Conservation (phyloP, 2,888 invertebrate genomes). For the Platycheirus rosarum region DNA sequence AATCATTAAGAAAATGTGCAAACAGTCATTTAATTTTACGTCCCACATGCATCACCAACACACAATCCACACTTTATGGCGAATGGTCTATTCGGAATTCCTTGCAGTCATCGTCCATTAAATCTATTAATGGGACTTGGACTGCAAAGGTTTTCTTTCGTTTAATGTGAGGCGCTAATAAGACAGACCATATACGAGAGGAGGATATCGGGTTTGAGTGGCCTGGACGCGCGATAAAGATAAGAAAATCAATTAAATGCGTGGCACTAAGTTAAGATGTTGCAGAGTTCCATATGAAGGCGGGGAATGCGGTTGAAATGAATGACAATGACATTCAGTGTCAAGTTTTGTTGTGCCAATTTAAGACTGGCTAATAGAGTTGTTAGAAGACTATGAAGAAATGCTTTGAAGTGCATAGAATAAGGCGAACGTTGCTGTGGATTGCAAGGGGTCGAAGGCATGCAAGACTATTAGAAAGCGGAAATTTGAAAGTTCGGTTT, state of each 20-base stretch:
- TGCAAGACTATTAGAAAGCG: neutral
- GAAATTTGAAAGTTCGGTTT: neutral
- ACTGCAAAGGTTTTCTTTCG: conserved; percentile 9
- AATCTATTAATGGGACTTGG: conserved; percentile 39
- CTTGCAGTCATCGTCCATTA: conserved; percentile 48
- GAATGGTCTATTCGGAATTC: conserved; percentile 19
- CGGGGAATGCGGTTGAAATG: neutral
- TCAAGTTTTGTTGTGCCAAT: conserved; percentile 22
- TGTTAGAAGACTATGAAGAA: conserved; percentile 1
- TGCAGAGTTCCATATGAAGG: conserved; percentile 32
- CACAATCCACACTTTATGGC: conserved; percentile 6
- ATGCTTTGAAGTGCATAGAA: too few relatives aligned
- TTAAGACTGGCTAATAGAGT: conserved; percentile 11
- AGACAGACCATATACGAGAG: conserved; percentile 1
- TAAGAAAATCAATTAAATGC: conserved; percentile 71
- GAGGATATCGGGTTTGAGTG: conserved; percentile 45
- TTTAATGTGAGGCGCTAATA: conserved; percentile 22
- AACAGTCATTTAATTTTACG: conserved; percentile 43
- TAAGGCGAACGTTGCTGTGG: too few relatives aligned
- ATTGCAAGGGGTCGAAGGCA: neutral
- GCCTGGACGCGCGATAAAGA: conserved; percentile 62
- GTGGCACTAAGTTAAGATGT: conserved; percentile 38
- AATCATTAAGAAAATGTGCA: conserved; percentile 5
- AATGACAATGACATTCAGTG: conserved; percentile 64
- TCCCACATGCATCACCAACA: conserved; percentile 41